Base-by-base conservation (phyloP, 64 coral and sea anemone genomes). In the Montipora sp. region DNA sequence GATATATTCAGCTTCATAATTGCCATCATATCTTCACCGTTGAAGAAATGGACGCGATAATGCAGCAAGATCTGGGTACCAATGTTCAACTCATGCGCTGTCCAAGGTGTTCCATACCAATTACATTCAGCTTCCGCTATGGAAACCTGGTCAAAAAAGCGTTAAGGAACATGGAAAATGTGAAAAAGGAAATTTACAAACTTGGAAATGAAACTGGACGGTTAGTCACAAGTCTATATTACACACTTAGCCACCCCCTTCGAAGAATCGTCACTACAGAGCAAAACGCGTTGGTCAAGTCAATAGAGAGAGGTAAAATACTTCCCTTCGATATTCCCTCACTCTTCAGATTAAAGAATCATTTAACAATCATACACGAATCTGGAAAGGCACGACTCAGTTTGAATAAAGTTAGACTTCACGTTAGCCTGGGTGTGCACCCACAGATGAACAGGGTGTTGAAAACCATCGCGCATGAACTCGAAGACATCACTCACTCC, bases 71-170 rank as follows among this genome's bases (percentile, higher is more conserved):
- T 5, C 47, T 81, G 16, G 61, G 69, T 18, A 73, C n/a, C 36
- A 10, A 66, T 55, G 77, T 58, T 27, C 45, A 72, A 16, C 89
- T 72, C 19, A 48, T 14, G 21, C 77, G 77, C 27, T 90, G 89
- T 80, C 89, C 78, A 2, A 81, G 13, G 50, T 90, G 89, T 19
- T 81, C 89, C 55, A 72, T 23, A n/a, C 44, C 89, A 22, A 90
- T 90, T 10, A 80, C 77, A 15, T 90, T 90, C 13, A 90, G 89
- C 24, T 81, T 71, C 61, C 89, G 89, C 0, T 90, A 90, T 81
- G 89, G 65, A 15, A 73, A 90, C 51, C 51, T 81, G 47, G 51
- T 81, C 12, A 79, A 80, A 48, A 72, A 69, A 1, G 47, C 77
- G 10, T 18, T 81, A 27, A 49, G 8, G 18, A 81, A 71, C 18